Percentiles rank a stretch among this genome's conserved stretches.
Evolutionary conservation across 2,888 invertebrate species (phyloP).

Genomic region (Stegana nigrithorax): DNA sequence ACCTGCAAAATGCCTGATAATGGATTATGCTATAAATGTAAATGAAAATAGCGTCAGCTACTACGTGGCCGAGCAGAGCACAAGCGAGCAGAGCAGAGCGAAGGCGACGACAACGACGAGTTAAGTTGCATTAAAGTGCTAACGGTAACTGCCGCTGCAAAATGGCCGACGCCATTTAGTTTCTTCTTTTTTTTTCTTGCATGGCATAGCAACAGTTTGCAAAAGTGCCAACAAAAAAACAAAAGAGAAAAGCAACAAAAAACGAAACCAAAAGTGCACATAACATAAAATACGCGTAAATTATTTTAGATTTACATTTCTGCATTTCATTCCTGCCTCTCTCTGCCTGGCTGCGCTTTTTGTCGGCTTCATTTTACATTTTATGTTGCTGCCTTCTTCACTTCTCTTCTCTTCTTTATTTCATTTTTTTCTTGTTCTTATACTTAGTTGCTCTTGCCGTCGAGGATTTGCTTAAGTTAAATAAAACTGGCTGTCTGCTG

Average conservation of each 20-base stretch:
- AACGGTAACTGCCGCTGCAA: slow-evolving; percentile 22
- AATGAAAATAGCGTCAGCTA: slow-evolving; percentile 40
- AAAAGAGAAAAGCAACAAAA: slow-evolving; percentile 31
- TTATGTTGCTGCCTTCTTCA: background rate
- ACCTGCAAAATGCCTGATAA: slow-evolving; percentile 60
- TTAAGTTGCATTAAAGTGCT: no score
- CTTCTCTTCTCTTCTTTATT: background rate
- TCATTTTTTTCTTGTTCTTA: background rate
- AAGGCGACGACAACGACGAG: slow-evolving; percentile 21
- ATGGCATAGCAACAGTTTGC: slow-evolving; percentile 39
- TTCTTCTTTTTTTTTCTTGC: slow-evolving; percentile 12
- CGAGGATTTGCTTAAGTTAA: background rate
- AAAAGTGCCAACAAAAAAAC: slow-evolving; percentile 37
- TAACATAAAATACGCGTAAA: slow-evolving; percentile 63
- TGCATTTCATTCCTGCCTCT: slow-evolving; percentile 55
- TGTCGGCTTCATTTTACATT: background rate
- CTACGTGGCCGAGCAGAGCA: slow-evolving; percentile 27
- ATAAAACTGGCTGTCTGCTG: background rate
- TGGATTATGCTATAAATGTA: slow-evolving; percentile 60
- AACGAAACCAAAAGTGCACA: slow-evolving; percentile 32
- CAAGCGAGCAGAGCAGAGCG: slow-evolving; percentile 26
- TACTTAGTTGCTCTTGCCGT: background rate
- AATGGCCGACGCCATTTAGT: slow-evolving; percentile 47
- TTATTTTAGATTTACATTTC: slow-evolving; percentile 65
- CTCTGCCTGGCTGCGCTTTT: slow-evolving; percentile 15